Evolutionary conservation across 2,888 invertebrate genomes (phyloP).

Genomic region (Phragmatobia fuliginosa): DNA sequence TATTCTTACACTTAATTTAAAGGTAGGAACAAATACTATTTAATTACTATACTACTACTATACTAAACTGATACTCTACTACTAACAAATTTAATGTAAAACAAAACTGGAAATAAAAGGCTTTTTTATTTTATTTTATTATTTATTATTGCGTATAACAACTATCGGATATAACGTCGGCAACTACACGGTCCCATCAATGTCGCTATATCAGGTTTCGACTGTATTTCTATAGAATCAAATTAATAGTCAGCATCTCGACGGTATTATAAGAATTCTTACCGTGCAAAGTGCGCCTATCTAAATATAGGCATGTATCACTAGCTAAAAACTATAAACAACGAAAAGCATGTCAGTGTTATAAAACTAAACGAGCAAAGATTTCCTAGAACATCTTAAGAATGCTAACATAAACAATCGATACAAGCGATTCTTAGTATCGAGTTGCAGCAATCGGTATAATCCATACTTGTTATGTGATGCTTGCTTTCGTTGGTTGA

Average conservation of each 20-base stretch:
- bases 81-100: no score
- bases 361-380: constrained; percentile 25
- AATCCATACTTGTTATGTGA: constrained; percentile 41
- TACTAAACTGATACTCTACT: no score
- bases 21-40: no score
- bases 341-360: constrained; percentile 27
- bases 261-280: no score
- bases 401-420: constrained; percentile 45
- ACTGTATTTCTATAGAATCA: background rate
- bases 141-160: no score
- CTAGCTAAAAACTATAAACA: constrained; percentile 5
- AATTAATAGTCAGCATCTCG: background rate
- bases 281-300: background rate
- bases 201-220: no score
- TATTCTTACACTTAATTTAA: no score
- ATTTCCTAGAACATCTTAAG: constrained; percentile 34
- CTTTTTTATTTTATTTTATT: no score
- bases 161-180: no score
- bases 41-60: no score
- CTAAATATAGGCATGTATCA: background rate
- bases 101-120: no score
- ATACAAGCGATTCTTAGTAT: constrained; percentile 39
- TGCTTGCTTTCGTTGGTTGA: background rate
- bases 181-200: no score
- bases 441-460: constrained; percentile 36